These are phyloP conservation scores for Enhydra lutris DNA, from an alignment of 2,113 vertebrate species.

Conservation along the genomic window DNA sequence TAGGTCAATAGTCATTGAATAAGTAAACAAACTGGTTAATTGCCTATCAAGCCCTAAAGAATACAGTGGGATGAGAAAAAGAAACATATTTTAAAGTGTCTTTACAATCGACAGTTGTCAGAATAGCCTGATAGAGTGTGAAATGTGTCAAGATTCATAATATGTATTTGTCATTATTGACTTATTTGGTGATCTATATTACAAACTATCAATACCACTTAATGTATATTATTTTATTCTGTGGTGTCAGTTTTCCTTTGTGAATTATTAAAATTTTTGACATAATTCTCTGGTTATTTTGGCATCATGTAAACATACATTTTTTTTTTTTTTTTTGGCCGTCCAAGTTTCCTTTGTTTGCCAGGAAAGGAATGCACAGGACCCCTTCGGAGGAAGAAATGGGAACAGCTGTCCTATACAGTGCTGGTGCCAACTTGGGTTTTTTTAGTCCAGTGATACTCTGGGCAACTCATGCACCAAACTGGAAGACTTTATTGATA, in stretches of 20 bases:
- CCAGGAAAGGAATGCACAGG: background rate
- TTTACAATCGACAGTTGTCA: background rate
- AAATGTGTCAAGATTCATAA: background rate
- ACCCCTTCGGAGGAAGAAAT: conserved; percentile 61
- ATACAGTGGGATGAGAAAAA: background rate
- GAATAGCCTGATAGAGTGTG: background rate
- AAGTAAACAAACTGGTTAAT: background rate
- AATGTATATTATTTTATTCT: background rate
- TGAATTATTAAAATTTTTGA: conserved; percentile 46
- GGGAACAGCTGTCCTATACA: conserved; percentile 51
- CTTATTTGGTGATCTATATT: background rate
- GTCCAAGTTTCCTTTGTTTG: background rate
- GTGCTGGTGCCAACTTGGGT: conserved; percentile 10
- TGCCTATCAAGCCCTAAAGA: background rate
- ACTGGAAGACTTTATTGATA: conserved; percentile 26
- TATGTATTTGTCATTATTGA: background rate
- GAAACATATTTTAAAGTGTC: background rate
- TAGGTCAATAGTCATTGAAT: background rate
- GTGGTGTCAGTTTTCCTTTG: background rate
- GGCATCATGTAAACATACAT: background rate
- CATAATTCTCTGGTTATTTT: conserved; percentile 22
- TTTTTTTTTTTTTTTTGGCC: background rate
- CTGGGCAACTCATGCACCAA: background rate
- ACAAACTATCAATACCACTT: background rate
- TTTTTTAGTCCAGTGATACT: conserved; percentile 22